A percentile compares a stretch with the other conserved stretches of the same genome.
Evolutionary conservation across 2,888 invertebrate species (phyloP).

Genomic region (Standfussiana lucernea): DNA sequence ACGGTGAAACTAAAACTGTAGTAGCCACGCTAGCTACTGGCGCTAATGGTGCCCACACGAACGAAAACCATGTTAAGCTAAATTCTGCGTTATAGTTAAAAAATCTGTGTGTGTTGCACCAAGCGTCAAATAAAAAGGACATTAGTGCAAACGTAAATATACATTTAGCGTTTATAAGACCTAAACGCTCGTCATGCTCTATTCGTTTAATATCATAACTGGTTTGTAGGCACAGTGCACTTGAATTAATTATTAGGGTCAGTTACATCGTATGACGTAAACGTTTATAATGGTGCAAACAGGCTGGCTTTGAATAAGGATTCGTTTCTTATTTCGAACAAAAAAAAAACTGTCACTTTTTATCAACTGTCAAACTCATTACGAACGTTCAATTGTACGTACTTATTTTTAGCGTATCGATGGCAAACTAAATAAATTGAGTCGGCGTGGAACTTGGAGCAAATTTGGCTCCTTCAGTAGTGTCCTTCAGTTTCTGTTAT

Average conservation of each 20-base stretch:
- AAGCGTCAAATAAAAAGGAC: neutral
- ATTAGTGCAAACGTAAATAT: neutral
- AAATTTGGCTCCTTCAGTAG: neutral
- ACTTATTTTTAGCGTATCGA: neutral
- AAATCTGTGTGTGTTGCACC: neutral
- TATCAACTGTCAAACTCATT: neutral
- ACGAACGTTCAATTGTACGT: neutral
- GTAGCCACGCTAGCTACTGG: neutral
- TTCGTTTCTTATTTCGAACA: neutral
- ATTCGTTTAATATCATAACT: conserved; percentile 43
- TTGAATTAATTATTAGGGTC: conserved; percentile 43
- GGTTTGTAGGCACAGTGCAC: conserved; percentile 37
- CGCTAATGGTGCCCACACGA: conserved; percentile 26
- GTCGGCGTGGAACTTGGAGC: neutral
- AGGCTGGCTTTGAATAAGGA: neutral
- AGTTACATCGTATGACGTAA: conserved; percentile 14
- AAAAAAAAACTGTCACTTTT: neutral
- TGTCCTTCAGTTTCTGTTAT: neutral
- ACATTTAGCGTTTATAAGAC: conserved; percentile 11
- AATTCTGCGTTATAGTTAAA: neutral
- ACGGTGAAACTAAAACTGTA: conserved; percentile 27
- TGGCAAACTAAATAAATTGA: neutral
- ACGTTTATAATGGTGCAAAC: conserved; percentile 7
- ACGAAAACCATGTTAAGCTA: conserved; percentile 17
- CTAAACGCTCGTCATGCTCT: conserved; percentile 25